Percentiles rank a stretch among this genome's conserved stretches.
phyloP scores from a whole-genome alignment of 2,113 vertebrate genomes.

The Hippocampus abdominalis region DNA sequence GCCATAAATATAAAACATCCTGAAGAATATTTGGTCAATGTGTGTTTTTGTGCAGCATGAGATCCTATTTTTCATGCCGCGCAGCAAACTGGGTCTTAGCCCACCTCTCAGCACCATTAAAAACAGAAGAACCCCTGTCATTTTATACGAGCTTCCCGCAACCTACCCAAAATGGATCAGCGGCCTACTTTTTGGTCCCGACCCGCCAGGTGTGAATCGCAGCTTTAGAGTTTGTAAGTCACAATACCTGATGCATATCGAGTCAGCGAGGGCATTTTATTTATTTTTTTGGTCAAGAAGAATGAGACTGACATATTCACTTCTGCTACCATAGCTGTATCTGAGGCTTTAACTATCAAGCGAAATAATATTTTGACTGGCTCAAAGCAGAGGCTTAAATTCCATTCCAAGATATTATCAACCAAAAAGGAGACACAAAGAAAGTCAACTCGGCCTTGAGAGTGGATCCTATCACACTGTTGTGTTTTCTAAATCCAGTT shows the following conservation, averaged over 20 bases:
- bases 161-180: neutral
- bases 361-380: neutral
- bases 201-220: neutral
- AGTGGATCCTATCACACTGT: conserved; percentile 22
- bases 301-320: neutral
- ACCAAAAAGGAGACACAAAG: conserved; percentile 25
- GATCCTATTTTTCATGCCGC: no score
- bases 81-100: no score
- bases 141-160: no score
- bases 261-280: neutral
- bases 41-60: no score
- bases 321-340: neutral
- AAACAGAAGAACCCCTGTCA: no score
- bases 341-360: neutral
- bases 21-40: no score
- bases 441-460: conserved; percentile 13
- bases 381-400: neutral
- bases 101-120: no score
- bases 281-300: neutral
- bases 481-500: conserved; percentile 52
- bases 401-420: conserved; percentile 31
- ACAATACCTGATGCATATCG: neutral
- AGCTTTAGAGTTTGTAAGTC: neutral
- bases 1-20: no score
- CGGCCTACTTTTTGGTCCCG: neutral